Conservation (phyloP, 2,888 invertebrate genomes). For the Chesias legatella region DNA sequence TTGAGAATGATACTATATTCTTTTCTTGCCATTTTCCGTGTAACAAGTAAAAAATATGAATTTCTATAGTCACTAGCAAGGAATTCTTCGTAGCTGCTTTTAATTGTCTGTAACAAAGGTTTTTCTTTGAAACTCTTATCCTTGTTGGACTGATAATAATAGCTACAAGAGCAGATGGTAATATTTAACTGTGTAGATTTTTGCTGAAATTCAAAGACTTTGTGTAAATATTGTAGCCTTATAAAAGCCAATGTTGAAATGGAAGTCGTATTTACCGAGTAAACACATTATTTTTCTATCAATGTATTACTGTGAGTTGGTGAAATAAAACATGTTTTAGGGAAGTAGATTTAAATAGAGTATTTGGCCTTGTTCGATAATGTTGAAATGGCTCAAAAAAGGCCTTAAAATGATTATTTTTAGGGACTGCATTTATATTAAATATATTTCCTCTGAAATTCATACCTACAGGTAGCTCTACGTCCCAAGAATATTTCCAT, state of each 20-base stretch:
- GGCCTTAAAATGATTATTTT: too few relatives aligned
- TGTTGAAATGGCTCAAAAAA: too few relatives aligned
- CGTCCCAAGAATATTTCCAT: too few relatives aligned
- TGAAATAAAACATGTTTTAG: not conserved
- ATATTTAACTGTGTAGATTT: slow-evolving; percentile 33
- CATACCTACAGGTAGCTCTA: too few relatives aligned
- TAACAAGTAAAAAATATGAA: slow-evolving; percentile 27
- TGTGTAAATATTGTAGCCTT: slow-evolving; percentile 15
- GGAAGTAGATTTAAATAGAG: too few relatives aligned
- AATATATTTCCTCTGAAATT: too few relatives aligned
- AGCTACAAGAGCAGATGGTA: slow-evolving; percentile 39
- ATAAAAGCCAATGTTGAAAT: slow-evolving; percentile 16
- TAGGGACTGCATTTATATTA: too few relatives aligned
- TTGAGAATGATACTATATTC: slow-evolving; percentile 1
- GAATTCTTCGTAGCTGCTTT: slow-evolving; percentile 54
- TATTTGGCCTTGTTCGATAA: too few relatives aligned
- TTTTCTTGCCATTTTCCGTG: slow-evolving; percentile 17
- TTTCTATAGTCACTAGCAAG: slow-evolving; percentile 31
- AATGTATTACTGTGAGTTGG: slow-evolving; percentile 1
- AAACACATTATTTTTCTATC: slow-evolving; percentile 13
- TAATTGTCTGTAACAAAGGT: slow-evolving; percentile 65
- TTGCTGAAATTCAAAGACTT: slow-evolving; percentile 24
- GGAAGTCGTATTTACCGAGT: slow-evolving; percentile 16
- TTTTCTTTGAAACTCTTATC: slow-evolving; percentile 50
- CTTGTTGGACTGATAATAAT: slow-evolving; percentile 56